Base-by-base conservation (phyloP, 2,888 invertebrate genomes). In the Pyrgus malvae region DNA sequence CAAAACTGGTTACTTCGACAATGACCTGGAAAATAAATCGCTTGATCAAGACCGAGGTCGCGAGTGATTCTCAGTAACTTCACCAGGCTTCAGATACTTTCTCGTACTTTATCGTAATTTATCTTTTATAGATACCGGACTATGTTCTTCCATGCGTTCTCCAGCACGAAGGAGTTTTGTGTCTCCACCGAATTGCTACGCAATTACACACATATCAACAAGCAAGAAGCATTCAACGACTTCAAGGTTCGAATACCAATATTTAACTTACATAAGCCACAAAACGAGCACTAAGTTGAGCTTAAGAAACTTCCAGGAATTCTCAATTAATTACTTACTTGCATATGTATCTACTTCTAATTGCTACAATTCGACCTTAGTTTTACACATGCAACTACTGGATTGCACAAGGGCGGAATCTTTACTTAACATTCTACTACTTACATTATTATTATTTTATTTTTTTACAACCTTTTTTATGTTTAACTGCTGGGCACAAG, bases 91-190 rank as follows among this genome's bases (percentile, higher is more conserved):
- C 14, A 35, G n/a, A 17, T 42, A 16, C 17, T 44, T 35, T 44
- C n/a, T 12, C 35, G 19, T 14, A 21, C 7, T 7, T 40, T 11
- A 42, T 14, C 51, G 29, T 9, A 19, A 45, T 14, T 33, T 29
- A 33, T 59, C 50, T 57, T 53, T 85, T 83, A 57, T 74, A 93
- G 92, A 53, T 92, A 88, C 61, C 93, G 94, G 60, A 94, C 93
- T 16, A 89, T 95, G 64, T 96, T 95, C 79, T 96, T 96, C 93
- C 96, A 96, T 76, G 92, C 96, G 0, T 90, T 96, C 79, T 94
- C 95, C 25, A 94, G 95, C 66, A 94, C 94, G 44, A 93, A 94
- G 62, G 96, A 96, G 79, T 96, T 95, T 76, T 92, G 93, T 53
- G 96, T 96, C 4, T 93, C 94, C 7, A 95, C 95, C 9, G 91